Evolutionary conservation across 2,888 invertebrate genomes (phyloP).

Genomic region (Pammene aurita): DNA sequence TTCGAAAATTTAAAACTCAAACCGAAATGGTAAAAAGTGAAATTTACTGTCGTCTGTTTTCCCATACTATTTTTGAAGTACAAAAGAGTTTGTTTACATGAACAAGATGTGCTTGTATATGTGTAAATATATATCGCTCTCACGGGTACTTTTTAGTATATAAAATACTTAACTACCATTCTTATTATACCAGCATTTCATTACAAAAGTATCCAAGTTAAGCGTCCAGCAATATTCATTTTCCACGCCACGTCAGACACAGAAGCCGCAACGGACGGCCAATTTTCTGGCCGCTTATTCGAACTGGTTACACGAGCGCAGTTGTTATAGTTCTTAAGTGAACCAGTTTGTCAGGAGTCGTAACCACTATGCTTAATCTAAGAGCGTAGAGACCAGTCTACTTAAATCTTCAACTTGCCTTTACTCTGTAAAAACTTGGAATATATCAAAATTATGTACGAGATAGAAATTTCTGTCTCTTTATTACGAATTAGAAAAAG

Average conservation of each 20-base stretch:
- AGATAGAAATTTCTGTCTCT: no score
- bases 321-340: not conserved
- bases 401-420: no score
- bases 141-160: not conserved
- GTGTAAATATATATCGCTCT: not conserved
- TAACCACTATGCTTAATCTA: no score
- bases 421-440: no score
- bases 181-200: not conserved
- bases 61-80: no score
- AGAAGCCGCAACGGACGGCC: slow-evolving; percentile 24
- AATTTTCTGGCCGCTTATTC: slow-evolving; percentile 23
- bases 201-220: slow-evolving; percentile 7
- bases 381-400: no score
- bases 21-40: no score
- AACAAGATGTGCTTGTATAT: not conserved
- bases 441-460: no score
- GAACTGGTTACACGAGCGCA: not conserved
- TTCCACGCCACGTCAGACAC: slow-evolving; percentile 21
- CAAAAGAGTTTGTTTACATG: no score
- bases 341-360: not conserved
- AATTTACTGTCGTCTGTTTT: no score
- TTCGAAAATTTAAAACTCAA: no score
- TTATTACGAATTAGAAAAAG: no score
- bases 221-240: slow-evolving; percentile 10
- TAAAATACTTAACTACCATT: not conserved